A percentile compares a stretch with the other conserved stretches of the same genome.
Conservation (phyloP, 2,888 invertebrate genomes). For the Cheilosia pagana region DNA sequence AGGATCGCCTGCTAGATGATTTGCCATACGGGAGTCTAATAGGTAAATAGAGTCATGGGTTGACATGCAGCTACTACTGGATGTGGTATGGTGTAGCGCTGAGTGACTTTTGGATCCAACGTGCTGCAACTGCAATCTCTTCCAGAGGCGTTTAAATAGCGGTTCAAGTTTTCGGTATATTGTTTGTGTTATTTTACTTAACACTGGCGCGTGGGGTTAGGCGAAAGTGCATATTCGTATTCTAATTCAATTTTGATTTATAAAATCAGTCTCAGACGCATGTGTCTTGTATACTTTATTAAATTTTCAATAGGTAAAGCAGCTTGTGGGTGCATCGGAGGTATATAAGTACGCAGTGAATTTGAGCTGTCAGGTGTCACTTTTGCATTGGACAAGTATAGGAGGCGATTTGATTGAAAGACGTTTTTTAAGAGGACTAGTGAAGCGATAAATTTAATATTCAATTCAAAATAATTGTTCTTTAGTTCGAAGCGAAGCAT, state of each 20-base stretch:
- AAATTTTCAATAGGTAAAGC: neutral
- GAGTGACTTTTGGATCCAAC: conserved; percentile 20
- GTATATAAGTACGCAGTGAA: no score
- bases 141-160: conserved; percentile 3
- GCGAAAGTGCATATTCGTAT: neutral
- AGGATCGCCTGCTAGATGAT: conserved; percentile 49
- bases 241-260: conserved; percentile 32
- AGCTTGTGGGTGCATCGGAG: no score
- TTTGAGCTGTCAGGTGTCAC: no score
- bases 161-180: conserved; percentile 19
- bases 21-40: conserved; percentile 37
- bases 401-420: no score
- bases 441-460: no score
- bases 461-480: no score
- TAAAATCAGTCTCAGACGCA: conserved; percentile 14
- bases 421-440: no score
- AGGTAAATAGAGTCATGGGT: conserved; percentile 40
- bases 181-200: conserved; percentile 6
- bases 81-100: neutral
- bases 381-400: no score
- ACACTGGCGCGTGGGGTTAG: neutral
- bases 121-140: conserved; percentile 10
- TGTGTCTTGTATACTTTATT: conserved; percentile 4
- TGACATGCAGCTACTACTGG: conserved; percentile 38
- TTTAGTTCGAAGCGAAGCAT: no score